Conservation (phyloP, 2,797 vertebrate species). For the Gallirallus australis region DNA sequence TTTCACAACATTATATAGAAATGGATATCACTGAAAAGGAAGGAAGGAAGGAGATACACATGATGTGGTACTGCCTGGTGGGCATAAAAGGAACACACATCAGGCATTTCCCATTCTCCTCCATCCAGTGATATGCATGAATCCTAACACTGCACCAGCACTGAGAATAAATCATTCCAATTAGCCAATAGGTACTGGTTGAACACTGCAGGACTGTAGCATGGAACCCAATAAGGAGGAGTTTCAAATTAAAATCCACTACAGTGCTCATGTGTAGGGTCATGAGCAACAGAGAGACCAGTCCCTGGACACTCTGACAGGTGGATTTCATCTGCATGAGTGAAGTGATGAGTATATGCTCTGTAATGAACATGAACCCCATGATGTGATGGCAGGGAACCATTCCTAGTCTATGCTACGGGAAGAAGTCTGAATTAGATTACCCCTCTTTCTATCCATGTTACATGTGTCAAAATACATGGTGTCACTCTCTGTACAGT, state of each 20-base stretch:
- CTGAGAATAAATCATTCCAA: not conserved
- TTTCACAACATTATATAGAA: not conserved
- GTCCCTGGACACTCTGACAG: not conserved
- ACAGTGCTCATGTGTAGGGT: not conserved
- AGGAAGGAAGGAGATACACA: constrained; percentile 55
- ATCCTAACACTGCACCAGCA: not conserved
- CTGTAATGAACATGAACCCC: not conserved
- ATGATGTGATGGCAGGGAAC: not conserved
- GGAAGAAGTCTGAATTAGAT: not conserved
- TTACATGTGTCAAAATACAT: not conserved
- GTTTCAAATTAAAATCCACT: constrained; percentile 43
- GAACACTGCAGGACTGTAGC: constrained; percentile 53
- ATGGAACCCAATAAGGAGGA: constrained; percentile 3
- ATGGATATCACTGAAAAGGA: constrained; percentile 40
- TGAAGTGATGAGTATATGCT: not conserved
- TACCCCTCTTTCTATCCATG: not conserved
- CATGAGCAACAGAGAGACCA: constrained; percentile 59
- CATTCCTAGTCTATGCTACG: not conserved
- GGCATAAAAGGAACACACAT: constrained; percentile 47
- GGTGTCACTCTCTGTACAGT: not conserved
- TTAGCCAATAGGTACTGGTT: constrained; percentile 54
- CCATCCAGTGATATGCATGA: constrained; percentile 40
- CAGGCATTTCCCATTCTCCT: constrained; percentile 55
- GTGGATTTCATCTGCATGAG: constrained; percentile 52
- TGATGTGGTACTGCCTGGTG: not conserved